A percentile compares a stretch with the other conserved stretches of the same genome.
Evolutionary conservation across 1,140 invertebrate species (phyloP).

Genomic region (Pinna nobilis): DNA sequence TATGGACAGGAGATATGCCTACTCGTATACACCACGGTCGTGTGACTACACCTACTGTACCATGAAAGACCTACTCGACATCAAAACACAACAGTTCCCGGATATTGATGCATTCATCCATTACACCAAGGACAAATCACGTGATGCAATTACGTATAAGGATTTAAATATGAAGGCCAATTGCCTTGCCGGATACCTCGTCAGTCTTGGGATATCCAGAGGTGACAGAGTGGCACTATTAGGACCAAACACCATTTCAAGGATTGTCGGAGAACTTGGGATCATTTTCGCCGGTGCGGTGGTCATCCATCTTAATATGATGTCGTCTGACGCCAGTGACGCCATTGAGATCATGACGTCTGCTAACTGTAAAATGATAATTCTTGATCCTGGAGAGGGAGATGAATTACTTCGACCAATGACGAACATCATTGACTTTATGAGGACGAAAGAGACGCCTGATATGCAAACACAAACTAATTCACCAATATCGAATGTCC

Average conservation of each 20-base stretch:
- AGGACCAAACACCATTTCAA: constrained; percentile 29
- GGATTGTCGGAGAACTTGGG: constrained; percentile 10
- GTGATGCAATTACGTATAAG: background rate
- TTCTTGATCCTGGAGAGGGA: constrained; percentile 16
- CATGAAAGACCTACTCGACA: too few relatives aligned
- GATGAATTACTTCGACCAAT: background rate
- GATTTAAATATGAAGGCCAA: background rate
- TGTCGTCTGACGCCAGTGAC: background rate
- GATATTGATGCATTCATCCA: too few relatives aligned
- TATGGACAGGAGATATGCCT: background rate
- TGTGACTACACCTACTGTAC: too few relatives aligned
- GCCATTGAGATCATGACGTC: background rate
- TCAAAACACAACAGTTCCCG: too few relatives aligned
- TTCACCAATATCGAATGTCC: too few relatives aligned
- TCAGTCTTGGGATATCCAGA: background rate
- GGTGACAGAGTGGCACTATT: constrained; percentile 11
- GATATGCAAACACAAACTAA: background rate
- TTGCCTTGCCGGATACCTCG: background rate
- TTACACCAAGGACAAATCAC: too few relatives aligned
- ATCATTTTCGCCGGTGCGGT: constrained; percentile 25
- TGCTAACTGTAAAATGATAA: background rate
- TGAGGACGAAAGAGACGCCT: background rate
- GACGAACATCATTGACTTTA: background rate
- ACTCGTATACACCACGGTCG: too few relatives aligned
- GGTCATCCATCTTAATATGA: constrained; percentile 15